Evolutionary conservation across 2,113 vertebrate species (phyloP), one percentile per base, ranked within the genome.

Genomic region (Triplophysa rosa): DNA sequence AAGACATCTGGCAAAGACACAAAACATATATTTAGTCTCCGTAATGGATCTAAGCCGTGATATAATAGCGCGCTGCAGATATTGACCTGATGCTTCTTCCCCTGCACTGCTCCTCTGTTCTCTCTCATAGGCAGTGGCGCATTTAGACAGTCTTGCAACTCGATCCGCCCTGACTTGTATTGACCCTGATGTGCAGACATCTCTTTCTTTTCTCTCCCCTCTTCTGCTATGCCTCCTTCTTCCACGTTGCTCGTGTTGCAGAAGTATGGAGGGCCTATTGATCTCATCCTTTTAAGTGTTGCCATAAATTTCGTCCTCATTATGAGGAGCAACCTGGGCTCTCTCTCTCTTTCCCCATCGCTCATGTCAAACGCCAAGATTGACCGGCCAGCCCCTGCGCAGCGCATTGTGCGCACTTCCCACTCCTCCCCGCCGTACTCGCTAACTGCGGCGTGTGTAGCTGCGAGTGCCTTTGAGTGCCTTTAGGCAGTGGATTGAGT

Each of bases 271-370:
- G 76, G 82, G 79, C 62, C 84, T 90, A 93, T 93, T 88, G 90
- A 92, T 92, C 86, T 80, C 83, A 86, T 88, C 89, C 88, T 88
- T 90, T 69, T 92, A 90, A 92, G 92, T 91, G 91, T 93, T 92
- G 87, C 90, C 89, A 91, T 92, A 92, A 92, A 92, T 90, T 89
- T 86, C 84, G 85, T 85, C 85, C 87, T 86, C 89, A 90, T 89
- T 90, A 89, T 80, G 86, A 87, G 84, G 86, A 90, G 87, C 84
- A 70, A 84, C 84, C 86, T 67, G 66, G 79, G 42, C 74, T 42
- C 64, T 49, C 47, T 40, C 47, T 81, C 80, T 59, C 73, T 73
- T 66, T 47, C 74, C 45, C 29, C 67, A 80, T 80, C 71, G 80
- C 63, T 85, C 62, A 76, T 68, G 67, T 58, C 81, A 63, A 61